A percentile compares a stretch with the other conserved stretches of the same genome.
These are phyloP conservation scores for Pipistrellus pipistrellus DNA, from an alignment of 2,797 vertebrate species.

Conservation along the genomic window DNA sequence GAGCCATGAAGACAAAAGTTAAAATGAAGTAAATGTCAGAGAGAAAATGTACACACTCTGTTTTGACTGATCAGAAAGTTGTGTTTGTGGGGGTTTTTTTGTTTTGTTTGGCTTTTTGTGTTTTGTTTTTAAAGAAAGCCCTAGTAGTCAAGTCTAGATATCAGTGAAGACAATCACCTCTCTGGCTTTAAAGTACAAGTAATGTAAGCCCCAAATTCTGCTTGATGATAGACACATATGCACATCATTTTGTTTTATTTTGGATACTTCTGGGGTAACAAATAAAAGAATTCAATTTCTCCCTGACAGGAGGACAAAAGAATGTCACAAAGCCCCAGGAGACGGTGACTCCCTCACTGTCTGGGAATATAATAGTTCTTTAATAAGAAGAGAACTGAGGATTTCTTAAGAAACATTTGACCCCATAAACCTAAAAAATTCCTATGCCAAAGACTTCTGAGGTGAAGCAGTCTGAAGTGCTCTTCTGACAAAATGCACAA, in stretches of 20 bases:
- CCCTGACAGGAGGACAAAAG: slow-evolving; percentile 3
- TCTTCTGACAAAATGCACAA: slow-evolving; percentile 56
- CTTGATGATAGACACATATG: neutral
- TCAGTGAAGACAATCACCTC: neutral
- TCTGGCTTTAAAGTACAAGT: neutral
- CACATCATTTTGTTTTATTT: neutral
- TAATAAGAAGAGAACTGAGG: slow-evolving; percentile 42
- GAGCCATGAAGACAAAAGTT: neutral
- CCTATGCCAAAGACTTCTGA: slow-evolving; percentile 28
- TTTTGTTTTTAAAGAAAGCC: neutral
- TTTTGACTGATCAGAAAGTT: neutral
- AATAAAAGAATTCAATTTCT: slow-evolving; percentile 16
- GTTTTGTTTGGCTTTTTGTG: too few species aligned
- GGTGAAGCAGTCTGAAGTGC: neutral
- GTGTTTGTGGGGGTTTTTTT: too few species aligned
- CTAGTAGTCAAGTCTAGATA: neutral
- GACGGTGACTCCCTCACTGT: neutral
- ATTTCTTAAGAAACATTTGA: slow-evolving; percentile 7
- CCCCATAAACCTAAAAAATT: neutral
- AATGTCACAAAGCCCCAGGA: neutral
- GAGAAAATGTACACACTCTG: neutral
- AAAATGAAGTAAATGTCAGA: neutral
- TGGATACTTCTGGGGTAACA: slow-evolving; percentile 14
- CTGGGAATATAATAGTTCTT: neutral
- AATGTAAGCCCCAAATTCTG: neutral